phyloP scores from a whole-genome alignment of 2,113 vertebrate genomes.

The Semnornis frantzii region DNA sequence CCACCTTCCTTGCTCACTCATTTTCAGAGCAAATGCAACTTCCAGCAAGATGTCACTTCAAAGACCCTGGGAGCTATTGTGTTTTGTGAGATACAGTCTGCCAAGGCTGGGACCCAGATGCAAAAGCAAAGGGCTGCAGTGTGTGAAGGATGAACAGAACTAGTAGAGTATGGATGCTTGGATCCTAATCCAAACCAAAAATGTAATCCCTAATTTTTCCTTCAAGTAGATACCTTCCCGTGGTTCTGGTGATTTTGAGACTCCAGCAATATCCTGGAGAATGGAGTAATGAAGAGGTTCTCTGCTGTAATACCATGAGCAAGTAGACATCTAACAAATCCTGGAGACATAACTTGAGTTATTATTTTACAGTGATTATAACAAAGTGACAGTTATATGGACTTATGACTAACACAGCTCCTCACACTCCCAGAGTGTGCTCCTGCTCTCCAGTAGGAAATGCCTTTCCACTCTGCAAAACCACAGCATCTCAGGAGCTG shows the following conservation, averaged over 20 bases:
- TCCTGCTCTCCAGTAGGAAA: not conserved
- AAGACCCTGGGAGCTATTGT: not conserved
- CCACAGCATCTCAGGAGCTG: not conserved
- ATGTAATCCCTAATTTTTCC: not conserved
- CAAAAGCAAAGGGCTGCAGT: not conserved
- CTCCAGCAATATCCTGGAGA: not conserved
- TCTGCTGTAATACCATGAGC: not conserved
- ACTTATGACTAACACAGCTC: not conserved
- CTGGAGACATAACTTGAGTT: not conserved
- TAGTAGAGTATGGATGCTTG: not conserved
- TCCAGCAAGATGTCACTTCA: not conserved
- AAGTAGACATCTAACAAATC: not conserved
- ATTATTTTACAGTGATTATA: not conserved
- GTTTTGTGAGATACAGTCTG: not conserved
- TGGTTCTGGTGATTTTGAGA: not conserved
- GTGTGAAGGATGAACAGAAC: not conserved
- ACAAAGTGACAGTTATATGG: not conserved
- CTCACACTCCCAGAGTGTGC: not conserved
- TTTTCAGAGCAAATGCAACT: not conserved
- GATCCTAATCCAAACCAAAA: not conserved
- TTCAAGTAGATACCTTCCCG: not conserved
- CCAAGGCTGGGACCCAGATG: not conserved
- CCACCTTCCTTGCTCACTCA: not conserved
- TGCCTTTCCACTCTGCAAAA: not conserved
- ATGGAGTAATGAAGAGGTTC: not conserved